Conservation (phyloP, 2,113 vertebrate genomes). For the Grallaria varia region DNA sequence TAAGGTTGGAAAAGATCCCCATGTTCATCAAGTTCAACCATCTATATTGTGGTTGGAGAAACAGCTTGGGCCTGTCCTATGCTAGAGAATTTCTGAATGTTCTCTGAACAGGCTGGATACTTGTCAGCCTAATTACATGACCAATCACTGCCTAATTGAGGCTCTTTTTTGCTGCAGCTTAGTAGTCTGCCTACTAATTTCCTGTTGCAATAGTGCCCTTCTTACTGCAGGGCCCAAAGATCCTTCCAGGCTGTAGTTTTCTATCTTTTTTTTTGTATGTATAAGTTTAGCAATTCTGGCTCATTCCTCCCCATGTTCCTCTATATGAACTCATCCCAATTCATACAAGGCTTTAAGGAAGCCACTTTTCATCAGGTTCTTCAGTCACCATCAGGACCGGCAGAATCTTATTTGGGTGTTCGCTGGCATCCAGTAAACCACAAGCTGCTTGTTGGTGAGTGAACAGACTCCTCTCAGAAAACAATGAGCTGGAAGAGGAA, state of each 20-base stretch:
- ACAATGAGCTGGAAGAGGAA: not conserved
- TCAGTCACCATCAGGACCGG: not conserved
- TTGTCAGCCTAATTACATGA: not conserved
- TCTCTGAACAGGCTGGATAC: constrained; percentile 1
- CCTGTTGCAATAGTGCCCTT: not conserved
- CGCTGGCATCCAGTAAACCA: not conserved
- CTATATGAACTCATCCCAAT: not conserved
- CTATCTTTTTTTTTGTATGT: not conserved
- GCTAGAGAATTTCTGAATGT: constrained; percentile 26
- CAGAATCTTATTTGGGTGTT: constrained; percentile 6
- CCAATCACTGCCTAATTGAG: not conserved
- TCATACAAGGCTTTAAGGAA: not conserved
- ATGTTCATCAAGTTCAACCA: not conserved
- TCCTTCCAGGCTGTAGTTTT: not conserved
- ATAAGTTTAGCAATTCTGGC: not conserved
- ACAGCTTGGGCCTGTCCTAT: constrained; percentile 13
- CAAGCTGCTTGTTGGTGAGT: not conserved
- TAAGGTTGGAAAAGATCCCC: not conserved
- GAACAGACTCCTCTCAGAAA: not conserved
- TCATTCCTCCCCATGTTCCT: not conserved
- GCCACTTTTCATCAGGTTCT: not conserved
- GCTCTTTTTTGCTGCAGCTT: not conserved
- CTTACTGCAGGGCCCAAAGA: constrained; percentile 1
- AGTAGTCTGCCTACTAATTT: constrained; percentile 8
- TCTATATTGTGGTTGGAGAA: not conserved